These are phyloP conservation scores for Rhogogaster chlorosoma DNA, from an alignment of 2,888 invertebrate genomes.

Conservation along the genomic window DNA sequence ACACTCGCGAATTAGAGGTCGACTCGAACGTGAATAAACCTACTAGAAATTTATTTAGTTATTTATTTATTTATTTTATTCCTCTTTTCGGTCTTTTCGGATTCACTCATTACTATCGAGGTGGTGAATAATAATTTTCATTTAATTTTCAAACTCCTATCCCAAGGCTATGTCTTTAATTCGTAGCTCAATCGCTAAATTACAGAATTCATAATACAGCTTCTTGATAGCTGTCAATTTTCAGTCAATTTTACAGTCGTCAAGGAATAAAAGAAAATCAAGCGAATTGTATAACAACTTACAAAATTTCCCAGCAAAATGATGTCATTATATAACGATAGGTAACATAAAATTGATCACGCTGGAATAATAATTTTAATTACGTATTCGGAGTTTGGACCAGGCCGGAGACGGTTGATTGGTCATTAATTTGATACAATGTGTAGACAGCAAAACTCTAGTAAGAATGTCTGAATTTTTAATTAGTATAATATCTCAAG, in stretches of 20 bases:
- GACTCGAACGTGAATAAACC: conserved; percentile 25
- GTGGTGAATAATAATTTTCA: conserved; percentile 39
- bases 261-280: not conserved
- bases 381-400: not conserved
- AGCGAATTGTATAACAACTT: not conserved
- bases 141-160: conserved; percentile 25
- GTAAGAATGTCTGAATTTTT: conserved; percentile 41
- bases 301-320: not conserved
- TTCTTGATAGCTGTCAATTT: too few species aligned
- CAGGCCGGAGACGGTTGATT: not conserved
- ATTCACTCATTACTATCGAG: conserved; percentile 37
- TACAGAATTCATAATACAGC: not conserved
- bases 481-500: conserved; percentile 39
- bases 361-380: not conserved
- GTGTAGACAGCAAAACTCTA: conserved; percentile 13
- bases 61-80: conserved; percentile 50
- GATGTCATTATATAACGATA: not conserved
- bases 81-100: conserved; percentile 52
- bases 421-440: conserved; percentile 42
- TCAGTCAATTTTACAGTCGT: too few species aligned
- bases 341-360: not conserved
- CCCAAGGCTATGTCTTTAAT: conserved; percentile 39
- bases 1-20: conserved; percentile 29
- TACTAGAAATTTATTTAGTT: conserved; percentile 38
- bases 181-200: not conserved